Evolutionary conservation across 2,888 invertebrate genomes (phyloP).

Genomic region (Rotaria sp.): DNA sequence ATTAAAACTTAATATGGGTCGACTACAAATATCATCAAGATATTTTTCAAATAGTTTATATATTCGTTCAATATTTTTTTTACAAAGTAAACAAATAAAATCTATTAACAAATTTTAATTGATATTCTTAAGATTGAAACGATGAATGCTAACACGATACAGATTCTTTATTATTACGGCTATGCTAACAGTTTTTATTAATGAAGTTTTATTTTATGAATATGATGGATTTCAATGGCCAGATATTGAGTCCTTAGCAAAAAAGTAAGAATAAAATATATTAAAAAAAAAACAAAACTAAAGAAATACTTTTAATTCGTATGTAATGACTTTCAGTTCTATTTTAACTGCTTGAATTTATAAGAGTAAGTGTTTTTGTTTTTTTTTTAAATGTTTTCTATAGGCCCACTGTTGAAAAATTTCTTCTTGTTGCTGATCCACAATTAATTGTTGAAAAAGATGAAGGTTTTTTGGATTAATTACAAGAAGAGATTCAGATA

Average conservation of each 20-base stretch:
- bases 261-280: background rate
- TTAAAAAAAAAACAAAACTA: too few species aligned
- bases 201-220: background rate
- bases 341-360: too few species aligned
- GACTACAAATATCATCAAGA: background rate
- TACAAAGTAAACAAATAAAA: background rate
- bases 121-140: background rate
- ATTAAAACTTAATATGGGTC: background rate
- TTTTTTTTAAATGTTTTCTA: too few species aligned
- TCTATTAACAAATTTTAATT: background rate
- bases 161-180: background rate
- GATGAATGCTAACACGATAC: background rate
- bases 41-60: background rate
- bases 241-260: background rate
- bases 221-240: background rate
- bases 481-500: conserved; percentile 78
- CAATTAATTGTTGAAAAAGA: conserved; percentile 77
- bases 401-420: background rate
- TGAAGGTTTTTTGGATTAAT: conserved; percentile 66
- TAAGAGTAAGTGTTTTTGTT: background rate
- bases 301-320: too few species aligned
- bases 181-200: background rate
- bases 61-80: background rate
- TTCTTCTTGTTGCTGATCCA: conserved; percentile 68
- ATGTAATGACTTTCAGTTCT: too few species aligned